Percentiles rank a stretch among this genome's conserved stretches.
These are phyloP conservation scores for Phyllotreta cruciferae DNA, from an alignment of 2,888 invertebrate genomes.

Conservation along the genomic window DNA sequence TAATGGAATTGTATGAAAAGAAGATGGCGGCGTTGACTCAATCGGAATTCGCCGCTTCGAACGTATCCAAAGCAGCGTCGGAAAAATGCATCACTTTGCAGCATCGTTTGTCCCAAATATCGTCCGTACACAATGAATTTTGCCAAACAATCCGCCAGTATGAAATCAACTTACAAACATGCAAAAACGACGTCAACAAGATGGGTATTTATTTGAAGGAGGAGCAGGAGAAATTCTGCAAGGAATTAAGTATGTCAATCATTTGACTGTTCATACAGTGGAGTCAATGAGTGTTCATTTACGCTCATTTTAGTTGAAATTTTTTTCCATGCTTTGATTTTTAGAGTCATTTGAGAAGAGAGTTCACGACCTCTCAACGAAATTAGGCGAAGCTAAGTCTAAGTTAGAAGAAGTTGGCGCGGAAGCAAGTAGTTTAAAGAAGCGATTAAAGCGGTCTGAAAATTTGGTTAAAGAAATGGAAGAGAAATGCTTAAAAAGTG, in stretches of 20 bases:
- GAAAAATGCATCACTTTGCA: constrained; percentile 62
- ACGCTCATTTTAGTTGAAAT: too few species aligned
- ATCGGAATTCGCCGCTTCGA: constrained; percentile 62
- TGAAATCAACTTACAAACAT: constrained; percentile 62
- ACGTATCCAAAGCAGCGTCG: constrained; percentile 63
- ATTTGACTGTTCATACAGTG: too few species aligned
- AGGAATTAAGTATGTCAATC: constrained; percentile 27
- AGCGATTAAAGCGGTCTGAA: too few species aligned
- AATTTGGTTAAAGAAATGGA: too few species aligned
- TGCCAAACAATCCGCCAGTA: constrained; percentile 62
- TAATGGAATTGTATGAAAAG: constrained; percentile 77
- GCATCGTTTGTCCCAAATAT: constrained; percentile 62
- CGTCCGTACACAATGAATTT: constrained; percentile 61
- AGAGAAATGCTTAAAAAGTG: too few species aligned
- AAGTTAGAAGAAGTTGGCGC: too few species aligned
- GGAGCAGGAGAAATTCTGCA: constrained; percentile 27
- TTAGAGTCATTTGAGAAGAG: too few species aligned
- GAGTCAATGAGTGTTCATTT: too few species aligned
- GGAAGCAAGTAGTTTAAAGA: too few species aligned
- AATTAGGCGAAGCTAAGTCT: too few species aligned
- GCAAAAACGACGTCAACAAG: constrained; percentile 51
- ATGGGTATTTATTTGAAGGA: constrained; percentile 26
- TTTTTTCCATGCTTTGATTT: too few species aligned
- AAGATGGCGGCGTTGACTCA: constrained; percentile 67
- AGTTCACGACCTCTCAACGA: too few species aligned